Percentiles rank a stretch among this genome's conserved stretches.
phyloP scores from a whole-genome alignment of 2,797 vertebrate genomes.

The Myiothlypis chrysogaster region DNA sequence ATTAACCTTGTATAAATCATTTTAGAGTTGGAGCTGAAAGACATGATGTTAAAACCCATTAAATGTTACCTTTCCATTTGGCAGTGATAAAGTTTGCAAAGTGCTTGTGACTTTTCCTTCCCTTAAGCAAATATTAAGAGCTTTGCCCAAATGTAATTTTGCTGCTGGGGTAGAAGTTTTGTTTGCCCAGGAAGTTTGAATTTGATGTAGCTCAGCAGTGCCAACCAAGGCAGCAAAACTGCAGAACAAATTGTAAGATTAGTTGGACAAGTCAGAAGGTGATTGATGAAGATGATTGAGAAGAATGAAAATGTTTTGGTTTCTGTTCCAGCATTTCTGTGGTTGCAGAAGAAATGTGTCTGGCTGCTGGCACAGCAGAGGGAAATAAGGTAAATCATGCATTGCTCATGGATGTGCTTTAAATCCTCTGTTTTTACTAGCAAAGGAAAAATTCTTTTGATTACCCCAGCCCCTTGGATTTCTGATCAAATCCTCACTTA shows the following conservation, averaged over 20 bases:
- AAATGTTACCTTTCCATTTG: background rate
- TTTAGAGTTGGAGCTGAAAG: background rate
- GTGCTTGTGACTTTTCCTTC: background rate
- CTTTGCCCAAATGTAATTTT: background rate
- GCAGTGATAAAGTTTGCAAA: background rate
- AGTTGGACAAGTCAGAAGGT: background rate
- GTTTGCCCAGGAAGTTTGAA: background rate
- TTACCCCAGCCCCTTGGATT: background rate
- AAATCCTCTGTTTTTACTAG: background rate
- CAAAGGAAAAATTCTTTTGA: background rate
- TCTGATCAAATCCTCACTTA: background rate
- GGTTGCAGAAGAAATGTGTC: background rate
- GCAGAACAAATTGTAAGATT: background rate
- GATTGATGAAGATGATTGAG: background rate
- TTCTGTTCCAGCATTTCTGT: constrained; percentile 1
- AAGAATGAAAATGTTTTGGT: background rate
- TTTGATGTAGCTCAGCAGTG: background rate
- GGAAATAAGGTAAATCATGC: background rate
- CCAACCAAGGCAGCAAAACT: background rate
- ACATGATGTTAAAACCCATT: background rate
- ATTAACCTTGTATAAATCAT: background rate
- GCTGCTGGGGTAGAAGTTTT: background rate
- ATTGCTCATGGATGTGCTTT: background rate
- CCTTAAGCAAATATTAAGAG: background rate
- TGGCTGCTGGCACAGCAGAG: background rate